Percentiles rank a stretch among this genome's conserved stretches.
Conservation (phyloP, 2,888 invertebrate genomes). For the Acheta domesticus region DNA sequence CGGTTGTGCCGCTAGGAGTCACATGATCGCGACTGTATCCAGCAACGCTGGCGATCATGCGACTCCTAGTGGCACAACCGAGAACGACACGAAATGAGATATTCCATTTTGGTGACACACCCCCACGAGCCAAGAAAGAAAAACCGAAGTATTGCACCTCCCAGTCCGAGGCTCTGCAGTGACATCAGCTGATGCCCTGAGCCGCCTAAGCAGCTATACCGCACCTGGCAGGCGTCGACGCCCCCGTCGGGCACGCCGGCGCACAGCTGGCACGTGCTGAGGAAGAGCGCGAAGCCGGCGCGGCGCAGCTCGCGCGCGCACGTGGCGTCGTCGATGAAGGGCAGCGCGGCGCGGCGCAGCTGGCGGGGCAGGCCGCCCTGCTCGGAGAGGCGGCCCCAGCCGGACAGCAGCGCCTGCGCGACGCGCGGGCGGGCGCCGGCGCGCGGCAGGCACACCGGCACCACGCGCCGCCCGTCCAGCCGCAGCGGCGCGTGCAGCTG, state of each 20-base stretch:
- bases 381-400: conserved; percentile 43
- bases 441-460: conserved; percentile 47
- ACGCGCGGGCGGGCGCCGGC: conserved; percentile 23
- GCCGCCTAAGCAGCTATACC: fast-evolving
- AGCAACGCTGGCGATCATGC: too few relatives aligned
- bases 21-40: too few relatives aligned
- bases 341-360: conserved; percentile 42
- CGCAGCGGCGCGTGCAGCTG: conserved; percentile 39
- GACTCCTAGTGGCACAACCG: too few relatives aligned
- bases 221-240: conserved; percentile 42
- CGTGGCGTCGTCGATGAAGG: conserved; percentile 38
- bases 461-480: conserved; percentile 41
- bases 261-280: conserved; percentile 41
- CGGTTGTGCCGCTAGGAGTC: too few relatives aligned
- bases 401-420: conserved; percentile 40
- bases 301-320: conserved; percentile 39
- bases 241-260: conserved; percentile 40
- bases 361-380: conserved; percentile 39
- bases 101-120: too few relatives aligned
- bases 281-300: conserved; percentile 39
- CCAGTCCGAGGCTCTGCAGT: too few relatives aligned
- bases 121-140: too few relatives aligned
- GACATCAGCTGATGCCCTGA: too few relatives aligned
- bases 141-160: too few relatives aligned
- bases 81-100: too few relatives aligned